Percentiles rank a stretch among this genome's conserved stretches.
These are phyloP conservation scores for Micrasema minimum DNA, from an alignment of 1,140 invertebrate species.

Conservation along the genomic window DNA sequence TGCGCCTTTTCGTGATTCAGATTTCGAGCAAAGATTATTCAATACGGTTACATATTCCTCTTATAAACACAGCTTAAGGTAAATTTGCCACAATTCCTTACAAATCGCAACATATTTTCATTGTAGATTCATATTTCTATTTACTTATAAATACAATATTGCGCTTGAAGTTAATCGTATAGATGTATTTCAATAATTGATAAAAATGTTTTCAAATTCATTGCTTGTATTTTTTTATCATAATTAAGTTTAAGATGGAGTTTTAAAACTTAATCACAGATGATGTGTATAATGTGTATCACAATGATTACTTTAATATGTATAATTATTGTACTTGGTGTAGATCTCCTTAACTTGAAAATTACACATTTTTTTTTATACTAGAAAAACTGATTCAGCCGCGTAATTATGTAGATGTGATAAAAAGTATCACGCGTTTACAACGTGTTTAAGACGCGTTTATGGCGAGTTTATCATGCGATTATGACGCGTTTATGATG, in stretches of 20 bases:
- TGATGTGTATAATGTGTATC: constrained; percentile 9
- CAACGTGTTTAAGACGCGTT: too few species aligned
- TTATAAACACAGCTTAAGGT: too few species aligned
- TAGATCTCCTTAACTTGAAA: constrained; percentile 9
- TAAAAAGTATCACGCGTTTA: too few species aligned
- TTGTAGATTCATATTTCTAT: constrained; percentile 11
- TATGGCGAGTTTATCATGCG: too few species aligned
- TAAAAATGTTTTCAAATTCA: neutral
- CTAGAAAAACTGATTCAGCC: too few species aligned
- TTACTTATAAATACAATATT: constrained; percentile 20
- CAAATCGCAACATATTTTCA: constrained; percentile 6
- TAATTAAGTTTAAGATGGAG: constrained; percentile 24
- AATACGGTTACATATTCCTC: too few species aligned
- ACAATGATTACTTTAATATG: constrained; percentile 25
- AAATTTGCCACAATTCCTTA: neutral
- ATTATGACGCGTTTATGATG: too few species aligned
- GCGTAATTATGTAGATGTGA: too few species aligned
- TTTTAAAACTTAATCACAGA: constrained; percentile 14
- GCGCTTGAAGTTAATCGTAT: constrained; percentile 11
- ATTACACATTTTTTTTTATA: neutral
- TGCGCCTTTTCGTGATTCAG: too few species aligned
- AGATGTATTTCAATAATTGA: constrained; percentile 10
- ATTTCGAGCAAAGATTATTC: too few species aligned
- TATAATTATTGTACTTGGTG: constrained; percentile 17
- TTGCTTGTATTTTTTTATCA: constrained; percentile 10